Conservation (phyloP, 2,113 vertebrate genomes). For the Boleophthalmus pectinirostris region DNA sequence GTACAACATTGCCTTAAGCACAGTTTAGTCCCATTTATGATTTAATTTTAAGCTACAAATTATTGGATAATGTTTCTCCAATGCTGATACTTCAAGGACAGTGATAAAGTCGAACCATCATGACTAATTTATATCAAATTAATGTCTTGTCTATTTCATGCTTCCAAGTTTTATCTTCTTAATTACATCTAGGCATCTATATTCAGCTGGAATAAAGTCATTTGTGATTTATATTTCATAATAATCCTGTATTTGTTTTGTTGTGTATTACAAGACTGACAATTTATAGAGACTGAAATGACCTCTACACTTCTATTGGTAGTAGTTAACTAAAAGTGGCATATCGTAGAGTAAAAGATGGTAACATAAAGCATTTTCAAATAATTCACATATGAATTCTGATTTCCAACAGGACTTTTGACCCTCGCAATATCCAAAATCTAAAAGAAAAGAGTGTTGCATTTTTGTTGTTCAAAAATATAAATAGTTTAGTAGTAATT, state of each 20-base stretch:
- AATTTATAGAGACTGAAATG: not conserved
- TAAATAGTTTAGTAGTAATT: no score
- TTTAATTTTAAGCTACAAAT: slow-evolving; percentile 7
- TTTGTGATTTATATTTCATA: not conserved
- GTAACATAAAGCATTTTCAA: not conserved
- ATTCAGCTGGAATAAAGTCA: not conserved
- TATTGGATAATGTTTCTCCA: slow-evolving; percentile 3
- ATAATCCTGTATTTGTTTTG: not conserved
- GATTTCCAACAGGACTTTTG: not conserved
- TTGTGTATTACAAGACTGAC: not conserved
- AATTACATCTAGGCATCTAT: not conserved
- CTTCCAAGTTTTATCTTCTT: not conserved
- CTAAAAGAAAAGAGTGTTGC: no score
- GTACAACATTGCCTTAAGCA: slow-evolving; percentile 2
- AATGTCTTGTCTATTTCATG: not conserved
- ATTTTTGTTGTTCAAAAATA: no score
- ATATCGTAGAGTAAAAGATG: not conserved
- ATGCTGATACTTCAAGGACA: slow-evolving; percentile 5
- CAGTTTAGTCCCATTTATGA: slow-evolving; percentile 5
- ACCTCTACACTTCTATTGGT: not conserved
- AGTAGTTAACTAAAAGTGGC: not conserved
- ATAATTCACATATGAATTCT: not conserved
- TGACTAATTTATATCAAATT: not conserved
- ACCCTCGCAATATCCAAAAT: not conserved
- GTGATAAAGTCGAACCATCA: not conserved